These are phyloP conservation scores for Mus musculus DNA, from an alignment of 2,113 vertebrate genomes.

Conservation along the genomic window GRCm39 chr2:81440501-81441000, in stretches of 20 bases:
- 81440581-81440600: slow-evolving; percentile 2
- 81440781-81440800: not conserved
- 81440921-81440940: not conserved
- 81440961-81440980: not conserved
- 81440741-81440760: not conserved
- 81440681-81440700: not conserved
- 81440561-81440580: slow-evolving; percentile 26
- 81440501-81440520: slow-evolving; percentile 49
- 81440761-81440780: not conserved
- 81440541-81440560: slow-evolving; percentile 60
- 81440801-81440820: not conserved
- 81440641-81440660: not conserved
- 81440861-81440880: not conserved
- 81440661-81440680: slow-evolving; percentile 11
- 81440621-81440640: not conserved
- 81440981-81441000: not conserved
- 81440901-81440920: not conserved
- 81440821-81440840: not conserved
- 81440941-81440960: not conserved
- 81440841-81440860: not conserved
- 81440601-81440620: not conserved
- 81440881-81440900: not conserved
- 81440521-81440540: not conserved
- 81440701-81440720: not conserved
- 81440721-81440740: slow-evolving; percentile 5